Conservation (phyloP, 1,140 invertebrate species). For the Cydia splendana region DNA sequence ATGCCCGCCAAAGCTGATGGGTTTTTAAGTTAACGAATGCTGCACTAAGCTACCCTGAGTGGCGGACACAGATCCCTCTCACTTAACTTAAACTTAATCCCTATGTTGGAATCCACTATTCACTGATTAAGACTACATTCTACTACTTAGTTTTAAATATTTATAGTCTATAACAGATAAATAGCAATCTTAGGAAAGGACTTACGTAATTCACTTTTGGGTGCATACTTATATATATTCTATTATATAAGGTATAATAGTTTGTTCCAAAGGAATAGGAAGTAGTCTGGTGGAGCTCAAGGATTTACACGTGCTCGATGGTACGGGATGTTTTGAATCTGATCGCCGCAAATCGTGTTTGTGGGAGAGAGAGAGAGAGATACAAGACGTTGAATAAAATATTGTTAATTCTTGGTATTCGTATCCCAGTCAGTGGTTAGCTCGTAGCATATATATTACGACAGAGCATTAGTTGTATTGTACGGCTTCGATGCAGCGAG, state of each 20-base stretch:
- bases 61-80: constrained; percentile 17
- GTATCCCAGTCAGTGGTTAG: neutral
- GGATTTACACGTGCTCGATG: no score
- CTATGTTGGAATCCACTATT: neutral
- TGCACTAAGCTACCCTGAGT: constrained; percentile 6
- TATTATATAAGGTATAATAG: no score
- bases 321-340: no score
- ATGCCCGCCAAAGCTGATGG: constrained; percentile 11
- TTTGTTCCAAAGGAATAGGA: no score
- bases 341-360: neutral
- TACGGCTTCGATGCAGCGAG: constrained; percentile 40
- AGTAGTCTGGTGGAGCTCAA: no score
- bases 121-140: neutral
- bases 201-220: neutral
- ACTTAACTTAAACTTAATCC: constrained; percentile 7
- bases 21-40: constrained; percentile 17
- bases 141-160: neutral
- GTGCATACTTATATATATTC: no score
- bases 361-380: neutral
- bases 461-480: constrained; percentile 36
- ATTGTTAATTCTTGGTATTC: neutral
- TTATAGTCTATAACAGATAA: no score
- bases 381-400: constrained; percentile 1
- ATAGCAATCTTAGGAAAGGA: no score
- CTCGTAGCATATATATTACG: constrained; percentile 9